Evolutionary conservation across 2,888 invertebrate genomes (phyloP).

Genomic region (Agrochola lychnidis): DNA sequence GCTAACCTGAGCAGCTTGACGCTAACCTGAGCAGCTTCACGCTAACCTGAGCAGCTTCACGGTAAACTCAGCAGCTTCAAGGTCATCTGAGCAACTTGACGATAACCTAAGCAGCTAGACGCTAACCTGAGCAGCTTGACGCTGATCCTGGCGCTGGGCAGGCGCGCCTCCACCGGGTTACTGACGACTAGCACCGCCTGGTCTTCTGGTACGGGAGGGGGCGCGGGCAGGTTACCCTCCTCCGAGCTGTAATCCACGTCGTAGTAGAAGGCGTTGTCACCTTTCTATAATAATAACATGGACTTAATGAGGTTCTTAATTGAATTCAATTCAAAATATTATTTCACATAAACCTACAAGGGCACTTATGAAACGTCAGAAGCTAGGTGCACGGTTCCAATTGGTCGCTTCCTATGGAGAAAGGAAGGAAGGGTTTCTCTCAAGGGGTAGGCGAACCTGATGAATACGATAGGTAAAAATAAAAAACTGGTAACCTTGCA

Average conservation of each 20-base stretch:
- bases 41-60: background rate
- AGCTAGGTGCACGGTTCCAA: too few relatives aligned
- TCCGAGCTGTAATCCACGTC: slow-evolving; percentile 29
- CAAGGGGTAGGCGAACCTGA: background rate
- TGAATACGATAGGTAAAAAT: background rate
- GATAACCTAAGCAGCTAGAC: background rate
- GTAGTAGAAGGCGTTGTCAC: slow-evolving; percentile 21
- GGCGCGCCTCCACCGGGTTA: slow-evolving; percentile 39
- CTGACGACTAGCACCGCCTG: slow-evolving; percentile 21
- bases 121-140: slow-evolving; percentile 28
- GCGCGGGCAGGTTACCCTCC: slow-evolving; percentile 7
- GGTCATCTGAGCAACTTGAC: slow-evolving; percentile 9
- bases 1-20: background rate
- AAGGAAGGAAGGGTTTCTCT: too few relatives aligned
- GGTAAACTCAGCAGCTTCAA: background rate
- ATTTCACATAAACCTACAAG: too few relatives aligned
- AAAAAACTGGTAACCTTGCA: background rate
- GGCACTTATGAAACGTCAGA: too few relatives aligned
- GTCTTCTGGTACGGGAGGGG: background rate
- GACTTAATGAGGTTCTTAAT: background rate
- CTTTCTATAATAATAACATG: background rate
- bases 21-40: background rate
- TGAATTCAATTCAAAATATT: too few relatives aligned
- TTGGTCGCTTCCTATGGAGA: too few relatives aligned
- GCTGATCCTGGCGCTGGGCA: slow-evolving; percentile 36